Base-by-base conservation (phyloP, 2,888 invertebrate species). In the Hesperia comma region DNA sequence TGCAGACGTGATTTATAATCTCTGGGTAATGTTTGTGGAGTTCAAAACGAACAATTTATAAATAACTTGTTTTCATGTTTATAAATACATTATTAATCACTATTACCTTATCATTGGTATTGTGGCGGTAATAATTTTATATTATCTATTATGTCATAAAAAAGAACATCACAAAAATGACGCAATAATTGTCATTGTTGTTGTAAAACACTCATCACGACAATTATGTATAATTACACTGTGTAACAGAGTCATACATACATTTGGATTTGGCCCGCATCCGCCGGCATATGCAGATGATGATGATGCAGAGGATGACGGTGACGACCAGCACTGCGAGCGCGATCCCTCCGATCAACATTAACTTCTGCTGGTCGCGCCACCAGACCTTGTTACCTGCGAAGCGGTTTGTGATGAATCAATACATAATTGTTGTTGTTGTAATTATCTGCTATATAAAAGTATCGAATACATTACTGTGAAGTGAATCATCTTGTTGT, bases 261-360 rank as follows among this genome's bases (percentile, higher is more conserved):
- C 97, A 97, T 95, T 97, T 97, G 76, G 95, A 95, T 75, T 95
- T 95, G 62, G 95, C 95, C 77, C 97, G 94, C 93, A 97, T 96
- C 76, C 97, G 94, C 75, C 97, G 94, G 86, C 98, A 98, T 77
- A 98, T 95, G 84, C 97, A 95, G 84, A 97, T 95, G 83, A 98
- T 96, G 82, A 97, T 95, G 85, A 97, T 95, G 89, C 97, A 96
- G 68, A 98, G 95, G 75, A 97, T 94, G 70, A 97, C 95, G 56
- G 96, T 94, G 75, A 93, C 79, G 74, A 93, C 84, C 5, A 93
- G 81, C 2, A 90, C 75, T 1, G 90, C 88, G 0, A 92, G 81
- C 6, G 97, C 95, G 46, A 90, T 86, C 49, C 91, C 86, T 0
- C 90, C 92, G 70, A 97, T 93, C 70, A 98, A 95, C 77, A 97